Base-by-base conservation (phyloP, 2,797 vertebrate genomes). In the Cetoscarus ocellatus region DNA sequence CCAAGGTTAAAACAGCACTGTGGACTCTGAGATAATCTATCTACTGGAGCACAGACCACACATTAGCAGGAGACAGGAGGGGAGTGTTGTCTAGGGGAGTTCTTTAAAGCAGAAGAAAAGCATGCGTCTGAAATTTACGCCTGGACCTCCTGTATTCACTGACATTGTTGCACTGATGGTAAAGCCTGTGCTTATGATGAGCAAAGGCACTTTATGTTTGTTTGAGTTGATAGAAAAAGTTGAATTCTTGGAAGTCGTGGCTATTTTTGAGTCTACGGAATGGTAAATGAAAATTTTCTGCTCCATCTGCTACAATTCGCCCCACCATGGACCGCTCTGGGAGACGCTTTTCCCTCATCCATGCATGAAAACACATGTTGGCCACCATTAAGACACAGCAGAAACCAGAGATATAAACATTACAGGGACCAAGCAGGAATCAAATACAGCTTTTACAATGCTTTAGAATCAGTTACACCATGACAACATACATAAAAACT, bases 1-100 rank as follows among this genome's bases (percentile, higher is more conserved):
- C 67, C 88, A 90, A 92, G 88, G 92, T 91, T 91, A 88, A 88
- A 89, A 75, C 84, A 80, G 82, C 74, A 62, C 55, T 53, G 74
- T 71, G 70, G 75, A 73, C 67, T 81, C 75, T 68, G 61, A 73
- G 79, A 86, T 77, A 75, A 81, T 79, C 76, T 82, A 70, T 86
- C 77, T 79, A 57, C 61, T 42, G 57, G 54, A 76, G 72, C 70
- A 70, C 62, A 73, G 76, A 74, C 67, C 63, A 51, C 69, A 79
- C 45, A 62, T 63, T 61, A 70, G 53, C 55, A 67, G 47, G 51
- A 72, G 57, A 63, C 47, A 70, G 77, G 35, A 76, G 0, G 43
- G 40, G 57, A 53, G 75, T 38, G 34, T 17, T 51, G n/a, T 59
- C 38, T 36, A 67, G 17, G 71, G 8, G n/a, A 27, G 14, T 44